phyloP scores from a whole-genome alignment of 2,113 vertebrate species.

The Pachyramphus minor region DNA sequence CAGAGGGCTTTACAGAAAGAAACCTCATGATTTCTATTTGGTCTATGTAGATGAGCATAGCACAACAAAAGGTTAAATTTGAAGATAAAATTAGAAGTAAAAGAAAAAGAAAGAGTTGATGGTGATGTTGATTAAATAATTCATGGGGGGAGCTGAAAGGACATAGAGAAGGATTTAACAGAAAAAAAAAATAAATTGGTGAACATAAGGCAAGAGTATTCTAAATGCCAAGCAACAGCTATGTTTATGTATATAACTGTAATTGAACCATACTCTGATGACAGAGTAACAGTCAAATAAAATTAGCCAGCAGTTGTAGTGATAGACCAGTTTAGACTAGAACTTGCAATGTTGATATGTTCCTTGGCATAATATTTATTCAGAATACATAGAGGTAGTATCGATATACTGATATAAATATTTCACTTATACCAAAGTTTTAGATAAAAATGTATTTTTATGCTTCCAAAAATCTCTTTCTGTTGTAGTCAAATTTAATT shows the following conservation, averaged over 20 bases:
- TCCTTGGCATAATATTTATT: slow-evolving; percentile 31
- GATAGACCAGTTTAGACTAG: neutral
- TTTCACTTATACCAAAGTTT: slow-evolving; percentile 1
- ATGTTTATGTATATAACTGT: slow-evolving; percentile 29
- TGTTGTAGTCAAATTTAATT: slow-evolving; percentile 3
- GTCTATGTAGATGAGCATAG: neutral
- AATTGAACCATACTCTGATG: slow-evolving; percentile 31
- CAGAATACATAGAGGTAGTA: neutral
- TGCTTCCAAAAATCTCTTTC: neutral
- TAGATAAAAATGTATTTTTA: neutral
- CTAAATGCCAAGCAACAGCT: slow-evolving; percentile 11
- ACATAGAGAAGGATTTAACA: neutral
- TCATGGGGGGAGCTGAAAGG: neutral
- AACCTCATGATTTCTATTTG: neutral
- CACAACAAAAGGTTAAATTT: neutral
- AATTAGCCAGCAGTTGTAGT: slow-evolving; percentile 34
- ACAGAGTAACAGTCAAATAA: slow-evolving; percentile 1
- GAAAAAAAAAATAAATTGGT: neutral
- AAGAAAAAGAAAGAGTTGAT: neutral
- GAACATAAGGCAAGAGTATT: slow-evolving; percentile 1
- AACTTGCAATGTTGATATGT: neutral
- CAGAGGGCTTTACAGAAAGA: neutral
- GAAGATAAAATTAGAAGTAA: neutral
- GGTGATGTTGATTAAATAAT: neutral
- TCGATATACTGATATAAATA: neutral